Evolutionary conservation across 2,888 invertebrate genomes (phyloP).

Genomic region (Siphlonurus alternatus): DNA sequence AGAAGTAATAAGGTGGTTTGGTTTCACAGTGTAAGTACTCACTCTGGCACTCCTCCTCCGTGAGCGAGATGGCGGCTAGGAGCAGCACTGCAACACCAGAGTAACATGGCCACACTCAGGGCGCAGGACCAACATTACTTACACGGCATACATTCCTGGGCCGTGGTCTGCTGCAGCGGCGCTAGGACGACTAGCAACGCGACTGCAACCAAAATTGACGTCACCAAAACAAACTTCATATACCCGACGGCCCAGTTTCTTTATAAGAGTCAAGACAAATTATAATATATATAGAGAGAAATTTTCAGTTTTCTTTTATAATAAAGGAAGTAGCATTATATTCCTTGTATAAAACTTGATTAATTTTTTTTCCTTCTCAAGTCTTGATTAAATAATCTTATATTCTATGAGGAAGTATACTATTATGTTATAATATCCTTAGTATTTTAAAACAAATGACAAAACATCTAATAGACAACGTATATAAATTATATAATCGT

Average conservation of each 20-base stretch:
- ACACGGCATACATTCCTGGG: constrained; percentile 2
- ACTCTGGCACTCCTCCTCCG: constrained; percentile 22
- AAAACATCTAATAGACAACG: too few relatives aligned
- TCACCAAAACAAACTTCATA: background rate
- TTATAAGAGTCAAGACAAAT: background rate
- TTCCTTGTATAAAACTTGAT: too few relatives aligned
- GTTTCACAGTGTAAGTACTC: constrained; percentile 14
- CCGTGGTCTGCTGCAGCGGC: background rate
- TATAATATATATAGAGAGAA: too few relatives aligned
- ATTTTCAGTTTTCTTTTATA: too few relatives aligned
- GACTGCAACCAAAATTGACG: constrained; percentile 1
- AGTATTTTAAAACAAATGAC: too few relatives aligned
- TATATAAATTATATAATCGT: too few relatives aligned
- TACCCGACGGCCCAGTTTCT: background rate
- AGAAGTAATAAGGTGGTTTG: too few relatives aligned
- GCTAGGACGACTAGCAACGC: constrained; percentile 1
- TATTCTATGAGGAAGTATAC: too few relatives aligned
- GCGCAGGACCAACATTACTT: background rate
- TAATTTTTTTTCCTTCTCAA: too few relatives aligned
- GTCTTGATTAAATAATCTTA: too few relatives aligned
- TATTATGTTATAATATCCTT: too few relatives aligned
- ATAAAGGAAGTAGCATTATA: too few relatives aligned
- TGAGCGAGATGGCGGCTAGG: constrained; percentile 17
- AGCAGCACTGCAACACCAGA: constrained; percentile 10
- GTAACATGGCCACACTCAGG: background rate